Base-by-base conservation (phyloP, 2,113 vertebrate genomes). In the Ceuthmochares aereus region DNA sequence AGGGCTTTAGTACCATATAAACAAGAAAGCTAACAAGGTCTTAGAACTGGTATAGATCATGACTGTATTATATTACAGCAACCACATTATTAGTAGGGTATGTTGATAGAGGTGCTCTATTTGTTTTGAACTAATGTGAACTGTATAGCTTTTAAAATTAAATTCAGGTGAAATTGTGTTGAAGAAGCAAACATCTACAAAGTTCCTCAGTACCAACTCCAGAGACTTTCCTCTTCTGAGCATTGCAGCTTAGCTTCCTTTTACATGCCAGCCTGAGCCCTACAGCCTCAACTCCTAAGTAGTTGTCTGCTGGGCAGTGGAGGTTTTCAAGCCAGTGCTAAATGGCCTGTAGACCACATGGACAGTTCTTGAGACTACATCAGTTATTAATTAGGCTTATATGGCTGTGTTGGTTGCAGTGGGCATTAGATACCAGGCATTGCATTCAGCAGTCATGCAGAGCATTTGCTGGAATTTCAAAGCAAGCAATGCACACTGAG, bases 1-100 rank as follows among this genome's bases (percentile, higher is more conserved):
- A 81, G 88, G 88, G 78, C 92, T 94, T 95, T 64, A 76, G 73
- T 87, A 54, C 80, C 22, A 2, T 84, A 34, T 89, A 81, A 90
- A 88, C 10, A 90, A 36, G 88, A 83, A 89, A 40, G 17, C 54
- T 68, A 30, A 42, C 59, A 26, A 79, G 7, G 6, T 85, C 78
- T 63, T 80, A 4, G 29, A 77, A 49, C 43, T 74, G 42, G 16
- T 47, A 8, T 78, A 32, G 27, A n/a, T 12, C 29, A 2, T 42
- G 43, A 64, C 64, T 77, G 27, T 55, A 21, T 70, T 36, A 66
- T 93, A 64, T 56, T 86, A 26, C 32, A 23, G n/a, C 25, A 51
- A 32, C 43, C 11, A 1, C 9, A 5, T 67, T 77, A 45, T 32
- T 84, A 78, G 36, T 72, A 45, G 29, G 34, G 7, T 36, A n/a